These are phyloP conservation scores for Lepeophtheirus nordmannii DNA, from an alignment of 2,888 invertebrate genomes.

Conservation along the genomic window DNA sequence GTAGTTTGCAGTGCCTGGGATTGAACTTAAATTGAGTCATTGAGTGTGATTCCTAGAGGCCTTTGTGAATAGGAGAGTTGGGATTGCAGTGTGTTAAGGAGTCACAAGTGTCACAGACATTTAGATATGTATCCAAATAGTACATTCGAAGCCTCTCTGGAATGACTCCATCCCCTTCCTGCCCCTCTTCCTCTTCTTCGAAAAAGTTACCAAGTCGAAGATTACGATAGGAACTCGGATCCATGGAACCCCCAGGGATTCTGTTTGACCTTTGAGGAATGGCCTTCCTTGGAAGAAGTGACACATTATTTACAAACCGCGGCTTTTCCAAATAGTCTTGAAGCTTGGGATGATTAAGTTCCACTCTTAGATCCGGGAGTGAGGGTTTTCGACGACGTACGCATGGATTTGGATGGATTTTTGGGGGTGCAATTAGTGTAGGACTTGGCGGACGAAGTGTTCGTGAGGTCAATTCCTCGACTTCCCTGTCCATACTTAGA, in stretches of 20 bases:
- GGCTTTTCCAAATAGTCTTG: constrained; percentile 20
- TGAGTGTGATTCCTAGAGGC: neutral
- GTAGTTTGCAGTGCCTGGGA: too few species aligned
- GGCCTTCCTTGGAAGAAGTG: neutral
- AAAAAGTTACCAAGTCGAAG: constrained; percentile 16
- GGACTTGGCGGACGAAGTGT: constrained; percentile 6
- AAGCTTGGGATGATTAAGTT: neutral
- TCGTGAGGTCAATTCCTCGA: neutral
- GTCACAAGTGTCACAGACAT: constrained; percentile 22
- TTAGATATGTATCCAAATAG: constrained; percentile 22
- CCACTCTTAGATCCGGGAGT: constrained; percentile 9
- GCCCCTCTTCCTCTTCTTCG: constrained; percentile 7
- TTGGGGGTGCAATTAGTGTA: neutral
- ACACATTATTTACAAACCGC: neutral
- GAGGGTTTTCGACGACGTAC: constrained; percentile 10
- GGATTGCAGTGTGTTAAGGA: constrained; percentile 16
- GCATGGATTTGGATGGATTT: neutral
- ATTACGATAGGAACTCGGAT: constrained; percentile 14
- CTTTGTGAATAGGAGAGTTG: neutral
- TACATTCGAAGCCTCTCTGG: constrained; percentile 19
- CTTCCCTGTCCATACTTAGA: neutral
- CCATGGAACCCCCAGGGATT: neutral
- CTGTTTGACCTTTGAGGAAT: neutral
- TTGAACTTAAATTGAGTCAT: too few species aligned
- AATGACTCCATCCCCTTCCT: neutral